Evolutionary conservation across 1,140 invertebrate genomes (phyloP).

Genomic region (Marisa cornuarietis): DNA sequence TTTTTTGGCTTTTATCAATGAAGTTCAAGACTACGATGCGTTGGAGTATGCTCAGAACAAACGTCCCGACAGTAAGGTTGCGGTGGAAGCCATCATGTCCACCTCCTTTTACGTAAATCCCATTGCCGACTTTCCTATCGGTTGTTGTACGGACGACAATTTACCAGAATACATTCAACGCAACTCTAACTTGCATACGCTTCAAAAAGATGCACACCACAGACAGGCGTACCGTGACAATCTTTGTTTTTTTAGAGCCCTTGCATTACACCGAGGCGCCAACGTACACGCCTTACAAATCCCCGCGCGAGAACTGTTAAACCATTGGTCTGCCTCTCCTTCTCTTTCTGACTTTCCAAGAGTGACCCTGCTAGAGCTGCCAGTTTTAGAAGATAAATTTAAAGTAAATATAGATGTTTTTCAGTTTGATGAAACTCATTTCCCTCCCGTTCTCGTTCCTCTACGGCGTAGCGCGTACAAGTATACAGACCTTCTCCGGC

Average conservation of each 20-base stretch:
- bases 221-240: not conserved
- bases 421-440: conserved; percentile 5
- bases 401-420: conserved; percentile 2
- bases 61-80: not conserved
- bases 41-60: not conserved
- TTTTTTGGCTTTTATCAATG: not conserved
- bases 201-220: not conserved
- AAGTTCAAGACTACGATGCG: not conserved
- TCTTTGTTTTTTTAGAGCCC: not conserved
- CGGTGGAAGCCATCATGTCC: not conserved
- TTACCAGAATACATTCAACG: not conserved
- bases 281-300: not conserved
- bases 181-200: not conserved
- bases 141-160: not conserved
- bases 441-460: not conserved
- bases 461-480: not conserved
- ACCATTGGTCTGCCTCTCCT: not conserved
- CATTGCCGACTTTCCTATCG: conserved; percentile 2
- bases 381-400: not conserved
- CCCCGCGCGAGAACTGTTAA: not conserved
- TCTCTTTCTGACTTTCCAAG: not conserved
- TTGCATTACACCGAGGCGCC: not conserved
- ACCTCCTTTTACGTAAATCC: not conserved
- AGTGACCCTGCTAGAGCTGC: not conserved
- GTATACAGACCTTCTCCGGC: not conserved